phyloP scores from a whole-genome alignment of 2,797 vertebrate genomes.

The Melanotaenia boesemani region DNA sequence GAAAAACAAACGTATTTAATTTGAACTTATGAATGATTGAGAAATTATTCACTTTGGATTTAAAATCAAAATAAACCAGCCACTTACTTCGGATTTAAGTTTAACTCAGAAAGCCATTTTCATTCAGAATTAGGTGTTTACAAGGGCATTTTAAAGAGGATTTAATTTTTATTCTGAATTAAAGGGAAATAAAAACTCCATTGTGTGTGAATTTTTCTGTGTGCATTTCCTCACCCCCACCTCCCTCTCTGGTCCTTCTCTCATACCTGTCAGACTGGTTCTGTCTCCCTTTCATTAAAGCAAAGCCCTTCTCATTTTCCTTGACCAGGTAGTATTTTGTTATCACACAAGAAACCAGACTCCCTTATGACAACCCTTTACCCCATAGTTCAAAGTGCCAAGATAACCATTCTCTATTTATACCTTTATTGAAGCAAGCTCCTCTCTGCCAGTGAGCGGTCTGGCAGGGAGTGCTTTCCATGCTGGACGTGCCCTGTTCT shows the following conservation, averaged over 20 bases:
- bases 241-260: conserved; percentile 24
- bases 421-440: conserved; percentile 75
- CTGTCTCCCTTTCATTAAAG: conserved; percentile 61
- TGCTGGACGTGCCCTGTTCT: conserved; percentile 77
- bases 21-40: too few species aligned
- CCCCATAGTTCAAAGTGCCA: conserved; percentile 75
- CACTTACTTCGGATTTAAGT: too few species aligned
- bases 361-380: conserved; percentile 71
- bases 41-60: too few species aligned
- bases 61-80: too few species aligned
- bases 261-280: conserved; percentile 72
- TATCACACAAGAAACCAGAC: conserved; percentile 68
- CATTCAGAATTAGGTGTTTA: too few species aligned
- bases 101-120: too few species aligned
- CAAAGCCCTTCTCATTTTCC: conserved; percentile 61
- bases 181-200: too few species aligned
- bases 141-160: too few species aligned
- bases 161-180: too few species aligned
- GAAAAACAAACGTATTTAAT: too few species aligned
- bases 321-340: conserved; percentile 72
- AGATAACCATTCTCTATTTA: conserved; percentile 72
- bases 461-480: conserved; percentile 70
- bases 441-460: conserved; percentile 64
- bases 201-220: conserved; percentile 35
- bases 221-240: conserved; percentile 24